Percentiles rank a stretch among this genome's conserved stretches.
These are phyloP conservation scores for Cichladusa arquata DNA, from an alignment of 2,113 vertebrate species.

Conservation along the genomic window DNA sequence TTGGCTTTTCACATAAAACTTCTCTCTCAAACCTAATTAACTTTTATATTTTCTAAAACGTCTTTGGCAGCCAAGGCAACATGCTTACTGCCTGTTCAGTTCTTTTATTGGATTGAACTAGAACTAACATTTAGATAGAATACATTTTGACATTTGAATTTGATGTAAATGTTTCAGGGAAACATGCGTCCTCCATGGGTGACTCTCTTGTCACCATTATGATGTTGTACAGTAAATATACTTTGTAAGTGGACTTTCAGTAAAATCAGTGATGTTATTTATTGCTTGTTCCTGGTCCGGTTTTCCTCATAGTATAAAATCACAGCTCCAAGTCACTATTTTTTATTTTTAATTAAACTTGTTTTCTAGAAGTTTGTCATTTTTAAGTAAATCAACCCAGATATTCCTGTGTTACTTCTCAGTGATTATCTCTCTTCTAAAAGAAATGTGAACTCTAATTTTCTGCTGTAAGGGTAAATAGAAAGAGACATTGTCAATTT, in stretches of 20 bases:
- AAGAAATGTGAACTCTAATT: not conserved
- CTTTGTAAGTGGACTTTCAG: constrained; percentile 28
- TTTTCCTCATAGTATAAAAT: not conserved
- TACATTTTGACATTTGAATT: constrained; percentile 70
- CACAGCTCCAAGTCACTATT: not conserved
- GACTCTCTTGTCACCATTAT: not conserved
- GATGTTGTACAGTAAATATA: constrained; percentile 17
- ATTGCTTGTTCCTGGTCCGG: constrained; percentile 16
- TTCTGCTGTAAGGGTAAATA: not conserved
- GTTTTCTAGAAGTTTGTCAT: not conserved
- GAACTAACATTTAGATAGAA: constrained; percentile 46
- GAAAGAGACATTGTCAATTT: constrained; percentile 28
- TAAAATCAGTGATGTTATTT: not conserved
- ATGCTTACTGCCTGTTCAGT: constrained; percentile 45
- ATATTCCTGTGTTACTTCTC: not conserved
- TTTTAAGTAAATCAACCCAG: constrained; percentile 22
- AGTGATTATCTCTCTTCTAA: not conserved
- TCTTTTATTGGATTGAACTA: constrained; percentile 51
- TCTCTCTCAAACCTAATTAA: constrained; percentile 35
- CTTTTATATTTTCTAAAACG: constrained; percentile 27
- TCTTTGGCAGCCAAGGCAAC: constrained; percentile 27
- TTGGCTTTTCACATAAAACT: constrained; percentile 39
- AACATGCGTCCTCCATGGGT: constrained; percentile 10
- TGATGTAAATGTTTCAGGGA: constrained; percentile 56
- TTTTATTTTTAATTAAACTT: not conserved